Evolutionary conservation across 1,140 invertebrate species (phyloP).

Genomic region (Drosophila kurseongensis): DNA sequence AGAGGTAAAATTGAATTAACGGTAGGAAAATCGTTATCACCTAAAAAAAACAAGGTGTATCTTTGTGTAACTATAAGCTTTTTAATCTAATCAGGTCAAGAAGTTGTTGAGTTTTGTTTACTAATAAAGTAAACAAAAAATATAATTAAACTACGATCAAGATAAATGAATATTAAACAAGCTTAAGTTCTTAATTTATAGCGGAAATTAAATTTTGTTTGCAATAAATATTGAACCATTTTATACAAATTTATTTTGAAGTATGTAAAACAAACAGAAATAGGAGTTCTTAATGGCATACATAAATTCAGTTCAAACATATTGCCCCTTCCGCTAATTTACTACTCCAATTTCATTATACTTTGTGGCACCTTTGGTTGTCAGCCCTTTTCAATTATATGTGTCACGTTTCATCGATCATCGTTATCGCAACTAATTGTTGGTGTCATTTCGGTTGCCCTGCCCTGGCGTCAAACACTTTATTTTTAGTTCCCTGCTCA

Average conservation of each 20-base stretch:
- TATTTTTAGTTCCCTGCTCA: constrained; percentile 8
- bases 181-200: background rate
- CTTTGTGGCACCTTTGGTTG: constrained; percentile 3
- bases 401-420: constrained; percentile 17
- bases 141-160: background rate
- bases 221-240: no score
- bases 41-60: background rate
- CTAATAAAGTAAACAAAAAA: background rate
- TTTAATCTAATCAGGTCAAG: constrained; percentile 19
- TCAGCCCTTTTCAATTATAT: constrained; percentile 22
- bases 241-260: no score
- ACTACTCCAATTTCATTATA: constrained; percentile 7
- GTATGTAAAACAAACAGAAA: background rate
- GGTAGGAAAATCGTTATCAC: background rate
- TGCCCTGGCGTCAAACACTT: constrained; percentile 19
- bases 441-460: constrained; percentile 22
- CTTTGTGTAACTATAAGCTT: background rate
- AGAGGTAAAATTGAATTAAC: background rate
- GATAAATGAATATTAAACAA: background rate
- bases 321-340: background rate
- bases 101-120: constrained; percentile 2
- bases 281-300: background rate
- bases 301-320: background rate
- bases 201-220: no score
- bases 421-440: constrained; percentile 45